Base-by-base conservation (phyloP, 2,113 vertebrate species). In the Esox niger region DNA sequence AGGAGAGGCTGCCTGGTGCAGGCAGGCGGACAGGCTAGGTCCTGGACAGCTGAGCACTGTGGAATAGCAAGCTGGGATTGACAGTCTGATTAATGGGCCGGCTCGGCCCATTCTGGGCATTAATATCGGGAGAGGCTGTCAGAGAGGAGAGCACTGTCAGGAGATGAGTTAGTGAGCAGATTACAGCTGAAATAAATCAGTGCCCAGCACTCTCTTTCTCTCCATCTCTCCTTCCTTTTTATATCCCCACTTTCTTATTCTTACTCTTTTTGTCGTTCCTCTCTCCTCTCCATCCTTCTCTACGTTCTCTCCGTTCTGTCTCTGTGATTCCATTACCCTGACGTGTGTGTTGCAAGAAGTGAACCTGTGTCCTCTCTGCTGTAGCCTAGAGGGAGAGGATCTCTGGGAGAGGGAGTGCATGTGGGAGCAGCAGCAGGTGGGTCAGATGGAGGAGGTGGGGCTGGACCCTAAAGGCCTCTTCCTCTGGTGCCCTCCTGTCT, bases 31-130 rank as follows among this genome's bases (percentile, higher is more conserved):
- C 91, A 90, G 90, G 89, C 93, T 26, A 23, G 26, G 21, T 21
- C 20, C 17, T 21, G n/a, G 47, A 52, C 47, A 81, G 77, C 72
- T 75, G 62, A 75, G 61, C 57, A 79, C 75, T 90, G 60, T 61
- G 70, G 61, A 73, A 73, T 77, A 77, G 76, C 74, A 78, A 75
- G 73, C 92, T 92, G 88, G 88, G 92, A 94, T 92, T 95, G 95
- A 91, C 94, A 95, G 92, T 88, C 95, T 96, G 94, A 96, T 95
- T 93, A 95, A 95, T 95, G 94, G 84, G 90, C 92, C 92, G 93
- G 93, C 91, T 92, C 15, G 86, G 89, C 92, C 92, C 92, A 92
- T 91, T 93, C 91, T 90, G 90, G 93, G 92, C 93, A 93, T 94
- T 95, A 95, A 94, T 95, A 94, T 94, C 94, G 91, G 91, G 93